Percentiles rank a stretch among this genome's conserved stretches.
Conservation (phyloP, 2,888 invertebrate genomes). For the Cephus runcator region DNA sequence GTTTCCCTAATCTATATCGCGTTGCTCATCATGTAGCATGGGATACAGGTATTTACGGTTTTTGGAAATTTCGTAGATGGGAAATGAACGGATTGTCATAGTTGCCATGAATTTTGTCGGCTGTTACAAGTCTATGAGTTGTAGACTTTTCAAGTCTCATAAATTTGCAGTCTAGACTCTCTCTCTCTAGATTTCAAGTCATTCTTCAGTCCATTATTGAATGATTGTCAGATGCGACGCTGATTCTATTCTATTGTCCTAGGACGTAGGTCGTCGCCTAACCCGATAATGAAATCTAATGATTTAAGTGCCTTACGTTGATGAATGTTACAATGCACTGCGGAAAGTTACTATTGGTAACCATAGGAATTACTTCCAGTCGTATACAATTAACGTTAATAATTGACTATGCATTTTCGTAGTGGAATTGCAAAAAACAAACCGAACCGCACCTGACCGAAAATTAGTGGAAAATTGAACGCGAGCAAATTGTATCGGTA, state of each 20-base stretch:
- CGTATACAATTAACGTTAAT: not conserved
- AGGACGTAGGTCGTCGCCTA: not conserved
- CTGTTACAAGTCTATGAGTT: no score
- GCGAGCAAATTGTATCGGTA: not conserved
- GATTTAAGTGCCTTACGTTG: not conserved
- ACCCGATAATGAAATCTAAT: not conserved
- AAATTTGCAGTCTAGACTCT: not conserved
- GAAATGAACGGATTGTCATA: no score
- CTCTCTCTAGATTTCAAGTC: not conserved
- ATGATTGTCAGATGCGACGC: not conserved
- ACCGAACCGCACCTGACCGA: not conserved
- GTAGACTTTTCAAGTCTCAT: not conserved
- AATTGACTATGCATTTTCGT: not conserved
- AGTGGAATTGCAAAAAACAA: not conserved
- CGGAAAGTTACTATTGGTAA: not conserved
- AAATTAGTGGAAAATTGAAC: not conserved
- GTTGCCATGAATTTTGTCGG: no score
- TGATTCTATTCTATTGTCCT: not conserved
- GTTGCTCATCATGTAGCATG: no score
- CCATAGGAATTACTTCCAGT: not conserved
- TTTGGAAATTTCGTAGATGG: no score
- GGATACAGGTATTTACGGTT: no score
- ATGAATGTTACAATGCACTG: not conserved
- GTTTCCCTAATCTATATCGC: no score
- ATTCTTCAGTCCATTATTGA: not conserved